A percentile compares a stretch with the other conserved stretches of the same genome.
Conservation (phyloP, 2,797 vertebrate species). For the Trematomus bernacchii region DNA sequence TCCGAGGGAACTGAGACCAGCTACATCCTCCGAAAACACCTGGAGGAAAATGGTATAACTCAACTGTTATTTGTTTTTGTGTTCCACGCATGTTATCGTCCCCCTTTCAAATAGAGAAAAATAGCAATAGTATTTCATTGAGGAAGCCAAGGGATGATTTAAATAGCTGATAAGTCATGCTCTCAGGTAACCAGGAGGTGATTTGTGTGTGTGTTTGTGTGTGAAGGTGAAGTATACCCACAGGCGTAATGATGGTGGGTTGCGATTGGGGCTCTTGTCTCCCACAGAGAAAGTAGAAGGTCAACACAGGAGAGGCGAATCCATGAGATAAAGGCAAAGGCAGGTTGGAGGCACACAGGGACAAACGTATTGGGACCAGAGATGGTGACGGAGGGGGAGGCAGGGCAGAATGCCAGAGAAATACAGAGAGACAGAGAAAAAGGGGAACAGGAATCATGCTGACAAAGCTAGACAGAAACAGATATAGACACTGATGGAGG, state of each 20-base stretch:
- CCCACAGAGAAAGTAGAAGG: conserved; percentile 56
- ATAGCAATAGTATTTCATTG: conserved; percentile 14
- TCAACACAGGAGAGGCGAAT: conserved; percentile 44
- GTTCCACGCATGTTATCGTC: neutral
- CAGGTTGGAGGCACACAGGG: conserved; percentile 14
- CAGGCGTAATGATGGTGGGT: conserved; percentile 50
- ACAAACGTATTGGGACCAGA: neutral
- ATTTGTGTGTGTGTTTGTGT: conserved; percentile 5
- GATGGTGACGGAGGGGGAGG: conserved; percentile 18
- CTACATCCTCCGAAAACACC: conserved; percentile 89
- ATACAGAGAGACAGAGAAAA: conserved; percentile 1
- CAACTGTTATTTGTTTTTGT: neutral
- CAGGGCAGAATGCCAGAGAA: conserved; percentile 6
- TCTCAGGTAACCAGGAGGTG: conserved; percentile 17
- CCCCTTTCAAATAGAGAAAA: conserved; percentile 9
- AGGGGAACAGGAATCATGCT: conserved; percentile 12
- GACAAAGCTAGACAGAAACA: conserved; percentile 43
- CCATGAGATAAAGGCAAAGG: conserved; percentile 26
- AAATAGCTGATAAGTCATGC: conserved; percentile 35
- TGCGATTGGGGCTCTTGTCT: conserved; percentile 29
- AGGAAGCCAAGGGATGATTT: conserved; percentile 19
- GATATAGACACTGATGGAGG: conserved; percentile 56
- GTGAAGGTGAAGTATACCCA: conserved; percentile 60
- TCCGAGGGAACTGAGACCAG: conserved; percentile 92
- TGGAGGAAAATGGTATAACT: conserved; percentile 93